Conservation (phyloP, 2,888 invertebrate genomes). For the Monopis laevigella region DNA sequence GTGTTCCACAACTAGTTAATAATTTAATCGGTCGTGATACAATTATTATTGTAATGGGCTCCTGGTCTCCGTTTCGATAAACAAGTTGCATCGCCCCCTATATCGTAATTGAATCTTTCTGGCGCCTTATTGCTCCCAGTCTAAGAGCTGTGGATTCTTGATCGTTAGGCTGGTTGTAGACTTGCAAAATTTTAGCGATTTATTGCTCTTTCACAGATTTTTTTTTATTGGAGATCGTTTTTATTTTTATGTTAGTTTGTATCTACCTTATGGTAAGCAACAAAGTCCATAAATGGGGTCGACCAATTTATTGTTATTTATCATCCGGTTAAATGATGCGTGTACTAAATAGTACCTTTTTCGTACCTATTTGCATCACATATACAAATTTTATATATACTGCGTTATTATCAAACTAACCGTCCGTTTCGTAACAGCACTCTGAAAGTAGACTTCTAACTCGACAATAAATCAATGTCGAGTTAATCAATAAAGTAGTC, state of each 20-base stretch:
- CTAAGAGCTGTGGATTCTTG: constrained; percentile 10
- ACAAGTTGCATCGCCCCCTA: constrained; percentile 18
- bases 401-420: too few relatives aligned
- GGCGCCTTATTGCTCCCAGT: constrained; percentile 23
- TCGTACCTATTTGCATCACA: too few relatives aligned
- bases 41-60: constrained; percentile 59
- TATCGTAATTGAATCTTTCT: constrained; percentile 58
- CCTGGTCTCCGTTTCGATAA: constrained; percentile 27
- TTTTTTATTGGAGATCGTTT: too few relatives aligned
- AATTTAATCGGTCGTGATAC: constrained; percentile 58
- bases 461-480: too few relatives aligned
- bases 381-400: too few relatives aligned
- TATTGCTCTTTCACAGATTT: background rate
- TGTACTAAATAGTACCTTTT: too few relatives aligned
- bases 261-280: background rate
- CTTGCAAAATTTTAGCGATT: background rate
- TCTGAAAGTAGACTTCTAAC: too few relatives aligned
- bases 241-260: background rate
- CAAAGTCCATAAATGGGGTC: background rate
- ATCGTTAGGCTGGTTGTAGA: background rate
- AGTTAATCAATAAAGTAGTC: too few relatives aligned
- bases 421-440: too few relatives aligned
- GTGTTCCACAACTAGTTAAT: constrained; percentile 30
- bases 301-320: too few relatives aligned
- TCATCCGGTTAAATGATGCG: too few relatives aligned